These are phyloP conservation scores for Stenchaetothrips biformis DNA, from an alignment of 2,888 invertebrate genomes.

Conservation along the genomic window DNA sequence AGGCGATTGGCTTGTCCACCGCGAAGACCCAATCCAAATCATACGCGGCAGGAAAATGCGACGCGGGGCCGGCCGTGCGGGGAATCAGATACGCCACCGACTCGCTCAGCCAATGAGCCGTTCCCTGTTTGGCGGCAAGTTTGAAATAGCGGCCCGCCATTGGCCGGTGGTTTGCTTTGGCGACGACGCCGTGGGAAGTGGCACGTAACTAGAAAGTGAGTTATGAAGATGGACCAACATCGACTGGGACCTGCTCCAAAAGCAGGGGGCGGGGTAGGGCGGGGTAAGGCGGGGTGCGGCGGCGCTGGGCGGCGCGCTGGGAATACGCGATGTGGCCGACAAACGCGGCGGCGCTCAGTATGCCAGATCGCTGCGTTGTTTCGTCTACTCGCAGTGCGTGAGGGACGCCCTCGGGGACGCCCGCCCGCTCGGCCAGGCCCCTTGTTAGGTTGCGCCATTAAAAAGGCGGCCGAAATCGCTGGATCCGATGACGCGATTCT, in stretches of 20 bases:
- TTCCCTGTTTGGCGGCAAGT: too few relatives aligned
- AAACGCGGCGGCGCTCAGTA: neutral
- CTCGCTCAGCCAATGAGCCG: neutral
- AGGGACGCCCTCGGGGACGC: neutral
- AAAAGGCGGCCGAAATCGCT: too few relatives aligned
- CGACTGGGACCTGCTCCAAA: constrained; percentile 1
- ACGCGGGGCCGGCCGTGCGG: too few relatives aligned
- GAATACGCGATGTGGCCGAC: constrained; percentile 7
- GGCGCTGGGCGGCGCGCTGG: neutral
- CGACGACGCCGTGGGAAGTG: neutral
- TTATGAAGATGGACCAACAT: constrained; percentile 1
- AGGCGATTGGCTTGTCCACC: neutral
- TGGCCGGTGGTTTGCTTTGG: neutral
- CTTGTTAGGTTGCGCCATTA: too few relatives aligned
- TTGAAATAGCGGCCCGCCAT: too few relatives aligned
- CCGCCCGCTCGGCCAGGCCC: too few relatives aligned
- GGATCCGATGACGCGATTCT: too few relatives aligned
- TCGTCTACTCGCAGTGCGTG: neutral
- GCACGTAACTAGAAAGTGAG: neutral
- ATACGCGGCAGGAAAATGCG: too few relatives aligned
- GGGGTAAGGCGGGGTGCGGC: neutral
- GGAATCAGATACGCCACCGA: neutral
- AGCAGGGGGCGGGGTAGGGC: neutral
- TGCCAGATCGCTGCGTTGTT: constrained; percentile 1
- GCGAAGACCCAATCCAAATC: neutral